Conservation (phyloP, 2,888 invertebrate genomes). For the Rhabditoides inermis region DNA sequence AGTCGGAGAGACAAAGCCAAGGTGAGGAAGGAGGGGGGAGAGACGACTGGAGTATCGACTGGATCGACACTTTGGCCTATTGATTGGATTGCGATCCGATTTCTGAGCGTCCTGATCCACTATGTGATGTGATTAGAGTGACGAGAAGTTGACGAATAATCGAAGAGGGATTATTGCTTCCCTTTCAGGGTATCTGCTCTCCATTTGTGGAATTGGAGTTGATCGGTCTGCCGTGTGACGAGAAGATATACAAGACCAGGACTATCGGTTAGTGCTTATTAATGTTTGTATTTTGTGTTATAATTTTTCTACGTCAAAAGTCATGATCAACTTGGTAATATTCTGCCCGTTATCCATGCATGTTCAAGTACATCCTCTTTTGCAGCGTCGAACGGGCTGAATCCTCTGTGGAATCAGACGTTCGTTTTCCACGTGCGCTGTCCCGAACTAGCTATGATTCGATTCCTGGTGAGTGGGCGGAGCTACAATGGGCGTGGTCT, state of each 20-base stretch:
- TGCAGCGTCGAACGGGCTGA: slow-evolving; percentile 81
- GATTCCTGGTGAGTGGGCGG: slow-evolving; percentile 67
- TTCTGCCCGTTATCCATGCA: background rate
- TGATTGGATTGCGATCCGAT: slow-evolving; percentile 80
- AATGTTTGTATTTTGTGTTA: slow-evolving; percentile 2
- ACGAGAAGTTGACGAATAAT: too few species aligned
- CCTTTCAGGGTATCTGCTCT: slow-evolving; percentile 63
- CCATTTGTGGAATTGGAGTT: slow-evolving; percentile 49
- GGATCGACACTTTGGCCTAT: slow-evolving; percentile 53
- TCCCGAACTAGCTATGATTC: slow-evolving; percentile 71
- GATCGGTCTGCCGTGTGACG: slow-evolving; percentile 38
- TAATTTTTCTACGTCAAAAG: background rate
- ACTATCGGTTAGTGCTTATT: slow-evolving; percentile 72
- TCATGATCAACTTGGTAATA: background rate
- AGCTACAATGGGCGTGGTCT: slow-evolving; percentile 51
- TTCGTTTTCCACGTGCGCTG: slow-evolving; percentile 74
- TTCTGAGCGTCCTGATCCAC: too few species aligned
- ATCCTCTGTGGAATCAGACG: slow-evolving; percentile 81
- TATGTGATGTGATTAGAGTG: too few species aligned
- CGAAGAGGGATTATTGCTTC: slow-evolving; percentile 78
- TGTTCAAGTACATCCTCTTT: slow-evolving; percentile 15
- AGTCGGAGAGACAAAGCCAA: slow-evolving; percentile 63
- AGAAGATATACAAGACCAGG: slow-evolving; percentile 71
- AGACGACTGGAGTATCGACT: background rate
- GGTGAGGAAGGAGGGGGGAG: background rate